These are phyloP conservation scores for Trissoscelio sp. DNA, from an alignment of 2,888 invertebrate species.

Conservation along the genomic window DNA sequence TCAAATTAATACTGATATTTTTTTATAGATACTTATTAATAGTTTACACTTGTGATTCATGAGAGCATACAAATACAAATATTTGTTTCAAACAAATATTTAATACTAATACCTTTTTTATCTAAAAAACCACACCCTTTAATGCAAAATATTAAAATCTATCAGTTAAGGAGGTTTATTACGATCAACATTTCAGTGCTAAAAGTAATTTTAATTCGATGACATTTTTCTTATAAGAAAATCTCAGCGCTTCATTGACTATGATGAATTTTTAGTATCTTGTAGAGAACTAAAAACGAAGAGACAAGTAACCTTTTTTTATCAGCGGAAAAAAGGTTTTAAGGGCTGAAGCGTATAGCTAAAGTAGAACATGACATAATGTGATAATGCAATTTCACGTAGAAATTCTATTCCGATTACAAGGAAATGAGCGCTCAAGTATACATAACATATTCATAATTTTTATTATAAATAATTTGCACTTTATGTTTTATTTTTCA, in stretches of 20 bases:
- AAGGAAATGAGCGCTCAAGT: slow-evolving; percentile 28
- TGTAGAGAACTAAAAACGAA: slow-evolving; percentile 46
- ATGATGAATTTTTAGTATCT: slow-evolving; percentile 57
- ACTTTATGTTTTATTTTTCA: too few relatives aligned
- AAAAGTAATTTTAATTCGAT: slow-evolving; percentile 41
- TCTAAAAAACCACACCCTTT: too few relatives aligned
- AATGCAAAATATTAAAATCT: too few relatives aligned
- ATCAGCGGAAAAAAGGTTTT: slow-evolving; percentile 54
- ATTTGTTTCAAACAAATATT: too few relatives aligned
- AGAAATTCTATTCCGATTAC: slow-evolving; percentile 51
- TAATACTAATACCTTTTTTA: too few relatives aligned
- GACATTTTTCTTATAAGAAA: slow-evolving; percentile 34
- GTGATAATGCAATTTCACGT: slow-evolving; percentile 48
- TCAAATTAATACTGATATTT: too few relatives aligned
- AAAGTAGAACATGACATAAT: slow-evolving; percentile 59
- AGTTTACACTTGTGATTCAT: too few relatives aligned
- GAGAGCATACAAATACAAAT: too few relatives aligned
- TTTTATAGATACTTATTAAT: too few relatives aligned
- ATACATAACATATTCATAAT: slow-evolving; percentile 4
- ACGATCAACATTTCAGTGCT: neutral
- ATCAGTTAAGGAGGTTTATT: too few relatives aligned
- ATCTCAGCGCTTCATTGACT: slow-evolving; percentile 44
- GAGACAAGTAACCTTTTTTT: slow-evolving; percentile 45
- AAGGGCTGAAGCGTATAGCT: slow-evolving; percentile 37
- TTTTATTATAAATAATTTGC: too few relatives aligned